A percentile compares a stretch with the other conserved stretches of the same genome.
Conservation (phyloP, 2,797 vertebrate genomes). For the Sylvia borin region DNA sequence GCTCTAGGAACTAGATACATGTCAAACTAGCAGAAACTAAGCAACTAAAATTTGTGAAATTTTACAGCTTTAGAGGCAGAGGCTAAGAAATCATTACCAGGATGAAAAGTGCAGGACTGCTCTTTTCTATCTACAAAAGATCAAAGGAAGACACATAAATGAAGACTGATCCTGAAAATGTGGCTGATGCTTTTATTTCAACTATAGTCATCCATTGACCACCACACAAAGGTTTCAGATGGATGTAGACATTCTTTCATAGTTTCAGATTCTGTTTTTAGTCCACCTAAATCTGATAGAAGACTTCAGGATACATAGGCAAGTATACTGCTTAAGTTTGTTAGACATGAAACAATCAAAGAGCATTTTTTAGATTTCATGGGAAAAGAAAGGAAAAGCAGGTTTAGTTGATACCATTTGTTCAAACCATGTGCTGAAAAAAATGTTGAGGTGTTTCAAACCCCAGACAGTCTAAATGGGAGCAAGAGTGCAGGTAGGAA, state of each 20-base stretch:
- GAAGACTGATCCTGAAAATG: background rate
- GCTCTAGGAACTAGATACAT: background rate
- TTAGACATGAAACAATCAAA: background rate
- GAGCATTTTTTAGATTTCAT: background rate
- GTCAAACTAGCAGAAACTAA: background rate
- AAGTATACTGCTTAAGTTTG: background rate
- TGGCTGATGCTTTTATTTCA: background rate
- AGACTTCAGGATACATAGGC: background rate
- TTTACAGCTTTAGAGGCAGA: background rate
- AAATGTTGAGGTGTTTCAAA: background rate
- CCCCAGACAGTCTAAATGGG: background rate
- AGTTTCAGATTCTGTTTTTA: background rate
- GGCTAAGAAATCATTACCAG: background rate
- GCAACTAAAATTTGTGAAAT: background rate
- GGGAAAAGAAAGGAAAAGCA: background rate
- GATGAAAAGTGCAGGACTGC: background rate
- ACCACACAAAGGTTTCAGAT: background rate
- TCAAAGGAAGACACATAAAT: background rate
- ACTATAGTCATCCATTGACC: background rate
- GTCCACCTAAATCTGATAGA: background rate
- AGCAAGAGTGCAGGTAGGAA: background rate
- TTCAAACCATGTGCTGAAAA: background rate
- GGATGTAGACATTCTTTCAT: background rate
- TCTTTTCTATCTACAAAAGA: background rate
- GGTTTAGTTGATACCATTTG: background rate